Evolutionary conservation across 1,140 invertebrate species (phyloP), one percentile per base, ranked within the genome.

Genomic region (Cotesia vestalis): DNA sequence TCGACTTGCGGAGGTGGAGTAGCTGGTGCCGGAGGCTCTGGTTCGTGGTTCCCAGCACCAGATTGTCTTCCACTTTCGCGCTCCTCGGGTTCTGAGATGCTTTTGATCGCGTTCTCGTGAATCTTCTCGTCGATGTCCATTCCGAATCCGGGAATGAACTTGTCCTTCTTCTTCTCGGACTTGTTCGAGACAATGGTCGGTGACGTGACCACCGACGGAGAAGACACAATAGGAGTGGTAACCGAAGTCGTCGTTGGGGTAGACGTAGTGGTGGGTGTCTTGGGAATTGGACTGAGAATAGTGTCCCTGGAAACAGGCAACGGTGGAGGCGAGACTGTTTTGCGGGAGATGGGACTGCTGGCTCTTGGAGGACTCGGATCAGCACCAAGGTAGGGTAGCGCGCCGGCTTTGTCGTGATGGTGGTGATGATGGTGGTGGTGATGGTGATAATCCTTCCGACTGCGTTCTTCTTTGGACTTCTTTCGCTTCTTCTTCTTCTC

Each of bases 401-500:
- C 78, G 1, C 81, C 83, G 66, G 71, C 74, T 62, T 86, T 85
- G 1, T 86, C 82, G 14, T 85, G 80, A 53, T 81, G 76, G 9
- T 80, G 76, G 81, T 84, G 83, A 69, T 89, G 88, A 59, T 89
- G 88, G 40, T 88, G 89, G 77, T 91, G 88, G 80, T 89, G 88
- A 72, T 93, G 89, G 73, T 92, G 90, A 78, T 92, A 90, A 46
- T 91, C 89, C 78, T 90, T 90, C n/a, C 91, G 87, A 75, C 87
- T 89, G 66, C 91, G 90, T 70, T 94, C 93, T 77, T 95, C 94
- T 78, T 92, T 94, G 20, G 90, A 93, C 77, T 91, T 93, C 78
- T 94, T 95, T 63, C 94, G 90, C 78, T 94, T 95, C 83, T 95
- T 94, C 80, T 93, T 94, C 80, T 92, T 94, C 74, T 94, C 92